Percentiles rank a stretch among this genome's conserved stretches.
Evolutionary conservation across 2,888 invertebrate species (phyloP).

Genomic region (Archips xylosteana): DNA sequence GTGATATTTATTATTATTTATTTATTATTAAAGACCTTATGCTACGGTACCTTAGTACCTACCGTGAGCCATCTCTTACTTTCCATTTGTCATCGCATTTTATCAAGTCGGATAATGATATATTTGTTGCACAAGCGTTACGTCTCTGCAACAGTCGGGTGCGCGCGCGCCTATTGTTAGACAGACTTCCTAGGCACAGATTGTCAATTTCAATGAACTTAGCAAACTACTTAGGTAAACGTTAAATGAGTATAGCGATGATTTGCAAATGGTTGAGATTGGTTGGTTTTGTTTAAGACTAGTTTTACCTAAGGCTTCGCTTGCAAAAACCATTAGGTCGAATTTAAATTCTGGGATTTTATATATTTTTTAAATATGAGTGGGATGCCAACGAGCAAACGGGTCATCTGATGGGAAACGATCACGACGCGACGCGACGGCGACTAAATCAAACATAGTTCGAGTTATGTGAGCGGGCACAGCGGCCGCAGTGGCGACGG

Average conservation of each 20-base stretch:
- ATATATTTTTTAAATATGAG: too few species aligned
- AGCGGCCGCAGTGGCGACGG: too few species aligned
- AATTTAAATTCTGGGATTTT: too few species aligned
- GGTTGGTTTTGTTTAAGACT: not conserved
- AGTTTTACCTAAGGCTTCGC: too few species aligned
- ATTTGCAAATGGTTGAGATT: not conserved
- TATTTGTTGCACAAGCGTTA: conserved; percentile 29
- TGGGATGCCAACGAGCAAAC: too few species aligned
- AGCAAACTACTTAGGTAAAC: not conserved
- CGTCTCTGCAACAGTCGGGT: conserved; percentile 18
- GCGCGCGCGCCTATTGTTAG: conserved; percentile 21
- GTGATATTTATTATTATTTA: too few species aligned
- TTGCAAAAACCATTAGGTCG: too few species aligned
- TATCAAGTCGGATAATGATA: conserved; percentile 7
- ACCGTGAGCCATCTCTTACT: not conserved
- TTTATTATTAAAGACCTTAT: too few species aligned
- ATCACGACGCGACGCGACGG: too few species aligned
- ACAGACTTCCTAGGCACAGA: conserved; percentile 23
- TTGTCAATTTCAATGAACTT: conserved; percentile 17
- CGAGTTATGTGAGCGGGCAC: too few species aligned
- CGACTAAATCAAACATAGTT: too few species aligned
- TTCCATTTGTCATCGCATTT: conserved; percentile 24
- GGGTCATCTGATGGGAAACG: too few species aligned
- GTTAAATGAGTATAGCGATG: not conserved
- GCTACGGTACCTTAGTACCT: not conserved